Conservation (phyloP, 1,140 invertebrate genomes). For the Trichoplusia ni region DNA sequence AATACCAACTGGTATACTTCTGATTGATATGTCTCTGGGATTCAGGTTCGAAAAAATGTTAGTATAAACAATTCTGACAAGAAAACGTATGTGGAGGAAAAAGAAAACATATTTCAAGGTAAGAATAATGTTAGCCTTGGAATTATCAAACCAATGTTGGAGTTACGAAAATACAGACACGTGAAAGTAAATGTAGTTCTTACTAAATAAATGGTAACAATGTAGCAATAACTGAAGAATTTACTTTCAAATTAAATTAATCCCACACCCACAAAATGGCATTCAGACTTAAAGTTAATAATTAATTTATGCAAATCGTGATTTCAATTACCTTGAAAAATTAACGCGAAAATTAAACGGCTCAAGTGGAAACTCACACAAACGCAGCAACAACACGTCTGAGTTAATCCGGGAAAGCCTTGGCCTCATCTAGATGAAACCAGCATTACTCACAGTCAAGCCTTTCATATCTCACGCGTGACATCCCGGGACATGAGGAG, state of each 20-base stretch:
- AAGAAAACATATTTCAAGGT: not conserved
- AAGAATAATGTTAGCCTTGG: not conserved
- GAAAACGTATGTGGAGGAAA: no score
- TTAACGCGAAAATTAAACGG: not conserved
- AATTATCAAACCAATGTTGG: no score
- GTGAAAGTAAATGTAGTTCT: no score
- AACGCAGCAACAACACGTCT: constrained; percentile 33
- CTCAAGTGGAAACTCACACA: not conserved
- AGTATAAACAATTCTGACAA: no score
- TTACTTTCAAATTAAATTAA: no score
- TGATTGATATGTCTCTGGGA: constrained; percentile 7
- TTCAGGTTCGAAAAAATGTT: not conserved
- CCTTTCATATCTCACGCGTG: constrained; percentile 36
- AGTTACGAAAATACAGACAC: no score
- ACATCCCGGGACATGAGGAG: constrained; percentile 25
- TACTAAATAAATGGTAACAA: no score
- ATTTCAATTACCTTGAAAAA: not conserved
- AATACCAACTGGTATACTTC: not conserved
- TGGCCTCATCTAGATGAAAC: constrained; percentile 33
- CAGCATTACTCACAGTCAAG: constrained; percentile 30
- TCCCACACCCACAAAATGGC: not conserved
- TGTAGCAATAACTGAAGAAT: no score
- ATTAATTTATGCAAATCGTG: not conserved
- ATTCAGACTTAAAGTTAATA: no score
- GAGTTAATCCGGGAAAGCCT: constrained; percentile 32